Conservation (phyloP, 2,113 vertebrate genomes). For the Okapia johnstoni region DNA sequence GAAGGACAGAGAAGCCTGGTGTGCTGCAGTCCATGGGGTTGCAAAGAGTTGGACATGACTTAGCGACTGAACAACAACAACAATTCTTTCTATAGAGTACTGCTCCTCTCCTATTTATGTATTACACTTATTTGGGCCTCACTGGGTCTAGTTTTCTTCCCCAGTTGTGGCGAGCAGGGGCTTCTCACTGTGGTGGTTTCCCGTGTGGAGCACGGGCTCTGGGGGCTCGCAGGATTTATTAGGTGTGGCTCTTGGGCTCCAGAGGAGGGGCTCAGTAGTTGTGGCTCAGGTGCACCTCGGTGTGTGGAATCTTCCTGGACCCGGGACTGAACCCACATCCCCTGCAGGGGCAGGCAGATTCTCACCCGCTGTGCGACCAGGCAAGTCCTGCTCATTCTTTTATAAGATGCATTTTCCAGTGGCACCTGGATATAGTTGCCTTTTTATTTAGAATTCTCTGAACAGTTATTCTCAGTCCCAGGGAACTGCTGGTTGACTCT, state of each 20-base stretch:
- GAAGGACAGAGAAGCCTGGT: background rate
- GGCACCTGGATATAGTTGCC: background rate
- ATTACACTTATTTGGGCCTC: background rate
- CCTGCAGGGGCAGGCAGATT: background rate
- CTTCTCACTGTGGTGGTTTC: accelerated
- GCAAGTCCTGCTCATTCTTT: background rate
- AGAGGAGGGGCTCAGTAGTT: background rate
- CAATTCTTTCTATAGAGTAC: background rate
- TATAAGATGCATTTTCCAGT: background rate
- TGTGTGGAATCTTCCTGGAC: background rate
- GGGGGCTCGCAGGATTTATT: accelerated
- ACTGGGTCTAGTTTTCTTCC: background rate
- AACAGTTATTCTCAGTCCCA: background rate
- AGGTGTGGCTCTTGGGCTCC: background rate
- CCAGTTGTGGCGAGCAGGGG: background rate
- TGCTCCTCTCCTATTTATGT: background rate
- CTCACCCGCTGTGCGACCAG: background rate
- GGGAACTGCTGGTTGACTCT: constrained; percentile 7
- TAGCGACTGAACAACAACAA: background rate
- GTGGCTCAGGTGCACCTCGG: background rate
- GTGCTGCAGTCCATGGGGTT: background rate
- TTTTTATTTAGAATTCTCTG: constrained; percentile 43
- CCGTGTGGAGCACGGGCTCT: background rate
- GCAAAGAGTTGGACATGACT: accelerated
- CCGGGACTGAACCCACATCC: background rate